Evolutionary conservation across 1,140 invertebrate species (phyloP), one percentile per base, ranked within the genome.

Genomic region (Bombus confusus): DNA sequence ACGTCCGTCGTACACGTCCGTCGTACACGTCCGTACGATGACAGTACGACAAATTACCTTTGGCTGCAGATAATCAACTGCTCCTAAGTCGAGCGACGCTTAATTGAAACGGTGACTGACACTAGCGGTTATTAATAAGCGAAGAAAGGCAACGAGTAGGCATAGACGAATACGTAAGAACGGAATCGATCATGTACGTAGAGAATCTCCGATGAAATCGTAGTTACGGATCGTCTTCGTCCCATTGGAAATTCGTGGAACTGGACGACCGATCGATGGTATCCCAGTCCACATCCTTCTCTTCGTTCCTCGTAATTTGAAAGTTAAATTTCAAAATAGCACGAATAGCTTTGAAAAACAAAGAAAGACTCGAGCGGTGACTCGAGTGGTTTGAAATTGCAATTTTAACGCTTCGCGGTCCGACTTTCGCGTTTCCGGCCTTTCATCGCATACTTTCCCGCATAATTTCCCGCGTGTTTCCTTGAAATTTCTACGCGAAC

Each of bases 71-170:
- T 68, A 86, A 86, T 88, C 75, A 68, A 62, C 39, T n/a, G n/a
- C n/a, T 43, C 52, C 66, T 59, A 59, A 62, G 43, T 31, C 47
- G 66, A 79, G 52, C 71, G 59, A 52, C 39, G 18, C 64, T 64
- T 86, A 81, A 87, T 87, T 87, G 88, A 89, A 87, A 84, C 79
- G 66, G 25, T 88, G 85, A 88, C 78, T 86, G 87, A 81, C 87
- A 83, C 78, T 78, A 41, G 37, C 79, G 73, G 69, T 84, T 77
- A 87, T 90, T 87, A 89, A 81, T 78, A 68, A 75, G 57, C 41
- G 37, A 43, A 3, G 8, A 47, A 31, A 10, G 37, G 71, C 71
- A 59, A 73, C 62, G 59, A 39, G 18, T 52, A 25, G 15, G 28
- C 34, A 59, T 28, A 41, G 47, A 8, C 18, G 47, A 52, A 52